These are phyloP conservation scores for Achatina immaculata DNA, from an alignment of 1,140 invertebrate genomes.

Conservation along the genomic window DNA sequence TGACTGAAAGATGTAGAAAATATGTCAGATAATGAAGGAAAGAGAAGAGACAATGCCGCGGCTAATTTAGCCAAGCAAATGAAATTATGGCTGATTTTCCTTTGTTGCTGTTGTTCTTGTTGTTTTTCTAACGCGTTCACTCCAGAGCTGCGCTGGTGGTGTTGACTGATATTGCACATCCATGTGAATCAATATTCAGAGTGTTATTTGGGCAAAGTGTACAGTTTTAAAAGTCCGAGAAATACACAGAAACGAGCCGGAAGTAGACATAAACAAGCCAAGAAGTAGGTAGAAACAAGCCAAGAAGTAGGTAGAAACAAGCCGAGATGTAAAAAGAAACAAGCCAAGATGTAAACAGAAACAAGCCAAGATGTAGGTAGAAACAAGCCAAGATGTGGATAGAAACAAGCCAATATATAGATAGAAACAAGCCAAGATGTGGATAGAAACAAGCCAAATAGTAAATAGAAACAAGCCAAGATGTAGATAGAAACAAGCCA, in stretches of 20 bases:
- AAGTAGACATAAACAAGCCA: neutral
- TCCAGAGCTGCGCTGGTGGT: no score
- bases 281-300: neutral
- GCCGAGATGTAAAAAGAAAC: neutral
- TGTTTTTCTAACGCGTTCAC: no score
- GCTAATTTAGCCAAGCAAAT: no score
- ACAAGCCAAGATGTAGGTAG: neutral
- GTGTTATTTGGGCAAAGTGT: no score
- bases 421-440: neutral
- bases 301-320: neutral
- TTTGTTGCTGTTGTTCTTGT: no score
- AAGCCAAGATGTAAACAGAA: neutral
- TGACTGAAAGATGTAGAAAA: no score
- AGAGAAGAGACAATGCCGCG: no score
- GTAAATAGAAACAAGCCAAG: neutral
- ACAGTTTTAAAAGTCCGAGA: slow-evolving; percentile 1
- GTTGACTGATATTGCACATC: no score
- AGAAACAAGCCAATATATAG: neutral
- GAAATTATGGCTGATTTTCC: no score
- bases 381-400: neutral
- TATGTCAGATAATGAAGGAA: no score
- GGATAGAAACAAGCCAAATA: neutral
- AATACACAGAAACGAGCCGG: neutral
- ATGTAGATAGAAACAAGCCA: neutral
- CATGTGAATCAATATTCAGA: no score